Evolutionary conservation across 2,797 vertebrate genomes (phyloP), one percentile per base, ranked within the genome.

Genomic region (Hyperoplus lanceolatus): DNA sequence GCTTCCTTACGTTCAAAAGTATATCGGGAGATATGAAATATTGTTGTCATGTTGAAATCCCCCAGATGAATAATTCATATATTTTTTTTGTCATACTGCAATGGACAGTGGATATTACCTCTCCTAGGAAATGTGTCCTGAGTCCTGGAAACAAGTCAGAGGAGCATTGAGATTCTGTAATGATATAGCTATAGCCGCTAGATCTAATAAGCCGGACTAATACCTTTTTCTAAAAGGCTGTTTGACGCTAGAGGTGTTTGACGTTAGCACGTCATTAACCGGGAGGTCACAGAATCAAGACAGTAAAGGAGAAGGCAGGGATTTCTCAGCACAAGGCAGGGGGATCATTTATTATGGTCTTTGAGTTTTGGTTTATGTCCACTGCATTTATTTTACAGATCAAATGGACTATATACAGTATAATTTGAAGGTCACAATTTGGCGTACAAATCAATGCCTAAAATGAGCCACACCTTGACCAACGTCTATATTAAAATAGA

Each of bases 171-270:
- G 81, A 90, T 89, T 73, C 78, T 87, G 78, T 91, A 90, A 92
- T 79, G 86, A 89, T 29, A 29, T 29, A 29, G 29, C 72, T 82
- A 77, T 6, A 49, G 69, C 42, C 4, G 80, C 73, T 61, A 60
- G 85, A 87, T 88, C 80, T 86, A 90, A 91, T 92, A 84, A 88
- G 87, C 80, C 72, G 56, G 41, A 74, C 71, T 91, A 89, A 92
- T 87, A 80, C 79, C 59, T 78, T 87, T 3, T 87, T 87, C 82
- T 77, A 79, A 92, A 87, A 82, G 85, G 84, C 54, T 82, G 75
- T 90, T 91, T 87, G 86, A 87, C 56, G 79, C 78, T 81, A n/a
- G 68, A 81, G 85, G 86, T 92, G 83, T 91, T 85, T 77, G 87
- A 82, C 77, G 64, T 73, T 81, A 56, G 68, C 49, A 73, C 2